These are phyloP conservation scores for Drosophila setosimentum DNA, from an alignment of 2,888 invertebrate genomes.

Conservation along the genomic window DNA sequence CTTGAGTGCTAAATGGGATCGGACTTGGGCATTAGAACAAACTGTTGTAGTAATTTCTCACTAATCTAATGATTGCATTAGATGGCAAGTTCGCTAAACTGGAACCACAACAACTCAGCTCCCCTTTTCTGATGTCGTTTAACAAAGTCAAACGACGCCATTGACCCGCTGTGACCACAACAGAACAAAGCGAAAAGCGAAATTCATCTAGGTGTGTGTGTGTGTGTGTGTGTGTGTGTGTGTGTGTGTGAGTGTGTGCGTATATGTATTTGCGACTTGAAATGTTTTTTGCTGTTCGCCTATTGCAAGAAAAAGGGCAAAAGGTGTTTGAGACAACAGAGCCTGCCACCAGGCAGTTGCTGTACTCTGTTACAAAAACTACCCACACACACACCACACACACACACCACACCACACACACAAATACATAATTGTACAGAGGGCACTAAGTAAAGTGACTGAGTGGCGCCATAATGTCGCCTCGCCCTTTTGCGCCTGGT, in stretches of 20 bases:
- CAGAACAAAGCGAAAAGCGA: slow-evolving; percentile 35
- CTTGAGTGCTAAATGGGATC: slow-evolving; percentile 14
- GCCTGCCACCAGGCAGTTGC: slow-evolving; percentile 17
- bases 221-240: background rate
- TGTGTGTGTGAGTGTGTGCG: background rate
- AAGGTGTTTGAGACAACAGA: slow-evolving; percentile 28
- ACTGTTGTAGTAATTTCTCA: slow-evolving; percentile 34
- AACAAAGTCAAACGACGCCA: slow-evolving; percentile 62
- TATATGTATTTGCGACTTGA: slow-evolving; percentile 25
- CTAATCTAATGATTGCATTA: slow-evolving; percentile 52
- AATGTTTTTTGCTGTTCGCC: slow-evolving; percentile 36
- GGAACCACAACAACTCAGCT: slow-evolving; percentile 6
- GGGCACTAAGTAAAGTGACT: slow-evolving; percentile 56
- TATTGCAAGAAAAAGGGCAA: slow-evolving; percentile 41
- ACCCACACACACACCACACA: slow-evolving; percentile 7
- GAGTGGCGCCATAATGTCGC: slow-evolving; percentile 80
- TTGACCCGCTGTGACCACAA: slow-evolving; percentile 65
- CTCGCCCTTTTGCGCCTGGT: slow-evolving; percentile 49
- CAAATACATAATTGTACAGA: background rate
- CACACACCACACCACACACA: background rate
- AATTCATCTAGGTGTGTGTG: slow-evolving; percentile 1
- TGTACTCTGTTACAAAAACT: slow-evolving; percentile 21
- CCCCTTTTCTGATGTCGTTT: slow-evolving; percentile 9
- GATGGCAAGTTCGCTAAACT: slow-evolving; percentile 32
- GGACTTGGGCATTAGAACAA: slow-evolving; percentile 15